Evolutionary conservation across 2,797 vertebrate genomes (phyloP), one percentile per base, ranked within the genome.

Genomic region (Linurgus olivaceus): DNA sequence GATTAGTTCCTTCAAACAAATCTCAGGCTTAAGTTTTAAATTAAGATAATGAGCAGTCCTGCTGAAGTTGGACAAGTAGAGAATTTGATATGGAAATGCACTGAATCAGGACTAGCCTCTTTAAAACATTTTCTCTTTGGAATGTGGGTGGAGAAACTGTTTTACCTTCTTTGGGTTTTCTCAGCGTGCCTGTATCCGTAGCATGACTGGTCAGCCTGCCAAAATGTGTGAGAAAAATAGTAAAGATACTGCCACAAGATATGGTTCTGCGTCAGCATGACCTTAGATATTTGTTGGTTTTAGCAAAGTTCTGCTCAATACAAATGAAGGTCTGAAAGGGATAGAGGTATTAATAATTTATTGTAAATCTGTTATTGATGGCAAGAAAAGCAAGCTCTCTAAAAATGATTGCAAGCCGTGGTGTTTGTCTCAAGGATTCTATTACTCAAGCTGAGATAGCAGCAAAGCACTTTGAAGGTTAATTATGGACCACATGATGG

Each of bases 1-100:
- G 59, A 57, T 88, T 86, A 86, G 25, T 17, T 82, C 47, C 71
- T 93, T 92, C 77, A 88, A 88, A 92, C 24, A 86, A 52, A 88
- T 68, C 38, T 84, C 38, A 25, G 77, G 47, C 63, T 84, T 7
- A 47, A 28, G 14, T 79, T 94, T 91, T 71, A 91, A 90, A 88
- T 61, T 66, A 62, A 80, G 45, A 35, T 17, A 50, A 13, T 42
- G 38, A 86, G 47, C 50, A 77, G 63, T 48, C 47, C 28, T 0
- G 1, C 57, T 74, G 37, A 93, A 88, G 35, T 29, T 62, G 40
- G 26, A 25, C 24, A 83, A 89, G 33, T 21, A 42, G 33, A 67
- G 68, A 74, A 42, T 88, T 74, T 54, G 17, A 7, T 65, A 14
- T 17, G 50, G 38, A 74, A 61, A 37, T 38, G 47, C 5, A 6